Evolutionary conservation across 2,113 vertebrate species (phyloP), one percentile per base, ranked within the genome.

Genomic region (Leptosomus discolor): DNA sequence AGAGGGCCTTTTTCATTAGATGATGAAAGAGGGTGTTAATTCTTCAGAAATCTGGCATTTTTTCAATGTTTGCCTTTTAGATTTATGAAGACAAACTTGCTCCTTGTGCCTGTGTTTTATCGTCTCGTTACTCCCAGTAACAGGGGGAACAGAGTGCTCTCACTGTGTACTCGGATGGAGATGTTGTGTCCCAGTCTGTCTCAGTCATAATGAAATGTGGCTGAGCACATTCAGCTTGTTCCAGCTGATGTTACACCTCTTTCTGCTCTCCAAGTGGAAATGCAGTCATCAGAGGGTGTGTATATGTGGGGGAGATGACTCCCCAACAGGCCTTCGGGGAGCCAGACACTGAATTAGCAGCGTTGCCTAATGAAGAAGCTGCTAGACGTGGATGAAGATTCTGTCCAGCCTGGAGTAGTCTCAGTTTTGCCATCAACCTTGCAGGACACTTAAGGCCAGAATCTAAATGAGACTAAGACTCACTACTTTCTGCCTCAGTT

Each of bases 41-140:
- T 93, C 92, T 92, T 86, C 75, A 86, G 76, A 89, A 89, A 81
- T 60, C 79, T 96, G 92, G 88, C 48, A 39, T 45, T 89, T 91
- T 94, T 83, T 93, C 85, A 86, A 48, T 43, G 51, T 78, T 48
- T 95, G 69, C 36, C 76, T 94, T 84, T 92, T 68, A 92, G 80
- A 92, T 89, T 94, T 87, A 94, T 50, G 69, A 71, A 91, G 83
- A 81, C 43, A 89, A 87, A 92, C 80, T 68, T 75, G 48, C 32
- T 91, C 82, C 88, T 88, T 65, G 82, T 80, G 78, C 50, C 75
- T 96, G 97, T 74, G 88, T 83, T 96, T 89, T 91, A 87, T 94
- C 79, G 64, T 80, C 64, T 70, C 0, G 0, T 90, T 90, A 74
- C 75, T 93, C 15, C 29, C 71, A 63, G 92, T 74, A 92, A 83